Base-by-base conservation (phyloP, 2,113 vertebrate genomes). In the Grammatotria lemairii region DNA sequence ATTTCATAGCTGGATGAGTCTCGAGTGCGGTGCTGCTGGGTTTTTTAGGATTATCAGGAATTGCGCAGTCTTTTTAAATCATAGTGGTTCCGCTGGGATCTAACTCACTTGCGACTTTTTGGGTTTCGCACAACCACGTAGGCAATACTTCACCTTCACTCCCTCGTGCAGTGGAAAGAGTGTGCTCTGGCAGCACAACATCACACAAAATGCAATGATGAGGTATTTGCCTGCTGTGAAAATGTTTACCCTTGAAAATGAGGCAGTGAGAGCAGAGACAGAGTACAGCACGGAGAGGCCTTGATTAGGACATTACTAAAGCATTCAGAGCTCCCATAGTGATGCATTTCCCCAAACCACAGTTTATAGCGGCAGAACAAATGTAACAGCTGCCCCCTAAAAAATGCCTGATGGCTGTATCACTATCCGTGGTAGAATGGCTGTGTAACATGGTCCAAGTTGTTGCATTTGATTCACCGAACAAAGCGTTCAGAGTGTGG, bases 221-320 rank as follows among this genome's bases (percentile, higher is more conserved):
- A 95, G 91, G 93, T 82, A 84, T 94, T 92, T 91, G 93, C 93
- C 79, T 96, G 95, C 94, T 87, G 89, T 75, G 84, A 92, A 94
- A 96, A 91, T 93, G 90, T 96, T 96, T 95, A 93, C 91, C 91
- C 91, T 95, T 93, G 88, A 94, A 93, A 95, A 92, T 86, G 92
- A 93, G 89, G 91, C 87, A 53, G 88, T 88, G 90, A 92, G 94
- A 91, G 91, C 85, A 35, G 85, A 93, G 83, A 83, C 13, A 12
- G 75, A 78, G 87, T 55, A 42, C 78, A 47, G 81, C 80, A 58
- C 12, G 82, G 83, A 87, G 57, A 78, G 81, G 85, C 87, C 91
- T 94, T 96, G 95, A 96, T 95, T 95, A 90, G 95, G 85, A 94
- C 93, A 94, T 94, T 93, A 93, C 91, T 45, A 73, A 94, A 89